phyloP scores from a whole-genome alignment of 2,113 vertebrate species.

The Psophia crepitans region DNA sequence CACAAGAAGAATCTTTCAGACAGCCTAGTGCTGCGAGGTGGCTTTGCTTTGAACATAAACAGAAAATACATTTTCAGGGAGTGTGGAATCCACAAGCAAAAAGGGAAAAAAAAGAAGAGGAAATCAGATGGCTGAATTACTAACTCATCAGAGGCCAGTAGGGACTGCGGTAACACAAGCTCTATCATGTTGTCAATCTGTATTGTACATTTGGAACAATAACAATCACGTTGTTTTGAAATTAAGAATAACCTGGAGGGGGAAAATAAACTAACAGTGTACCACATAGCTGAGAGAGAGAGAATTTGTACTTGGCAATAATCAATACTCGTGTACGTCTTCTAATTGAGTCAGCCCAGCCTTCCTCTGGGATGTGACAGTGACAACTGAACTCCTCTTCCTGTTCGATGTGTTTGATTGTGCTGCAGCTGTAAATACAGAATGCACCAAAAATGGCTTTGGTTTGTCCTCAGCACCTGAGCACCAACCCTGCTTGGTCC shows the following conservation, averaged over 20 bases:
- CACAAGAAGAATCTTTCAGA: background rate
- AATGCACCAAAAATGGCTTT: background rate
- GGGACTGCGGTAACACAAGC: constrained; percentile 12
- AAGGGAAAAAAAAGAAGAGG: background rate
- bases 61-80: background rate
- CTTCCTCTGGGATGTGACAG: constrained; percentile 5
- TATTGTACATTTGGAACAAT: constrained; percentile 20
- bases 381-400: constrained; percentile 40
- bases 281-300: background rate
- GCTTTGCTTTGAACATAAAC: background rate
- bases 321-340: constrained; percentile 37
- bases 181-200: constrained; percentile 36
- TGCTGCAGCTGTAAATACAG: background rate
- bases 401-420: background rate
- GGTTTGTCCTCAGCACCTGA: background rate
- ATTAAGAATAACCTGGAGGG: constrained; percentile 55
- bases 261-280: constrained; percentile 10
- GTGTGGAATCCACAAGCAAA: background rate
- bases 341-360: constrained; percentile 40
- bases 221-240: background rate
- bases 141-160: constrained; percentile 16
- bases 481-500: background rate
- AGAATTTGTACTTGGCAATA: constrained; percentile 31
- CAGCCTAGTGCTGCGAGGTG: background rate
- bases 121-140: constrained; percentile 16